A percentile compares a stretch with the other conserved stretches of the same genome.
Conservation (phyloP, 1,140 invertebrate species). For the Pemphigus obesinymphae region DNA sequence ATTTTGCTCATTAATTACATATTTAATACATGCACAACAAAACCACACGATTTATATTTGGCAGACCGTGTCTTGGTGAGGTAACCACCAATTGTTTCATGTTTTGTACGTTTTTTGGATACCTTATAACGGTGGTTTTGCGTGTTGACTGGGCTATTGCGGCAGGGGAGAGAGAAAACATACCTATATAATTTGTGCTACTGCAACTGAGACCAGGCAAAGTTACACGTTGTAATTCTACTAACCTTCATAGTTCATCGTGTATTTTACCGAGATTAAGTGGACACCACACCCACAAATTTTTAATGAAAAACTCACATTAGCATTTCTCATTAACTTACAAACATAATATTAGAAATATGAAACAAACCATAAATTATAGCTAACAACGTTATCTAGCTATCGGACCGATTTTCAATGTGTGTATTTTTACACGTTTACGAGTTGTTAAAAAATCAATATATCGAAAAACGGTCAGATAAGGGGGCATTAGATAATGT, state of each 20-base stretch:
- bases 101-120: background rate
- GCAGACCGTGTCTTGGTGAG: background rate
- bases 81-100: background rate
- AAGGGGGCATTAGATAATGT: too few species aligned
- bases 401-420: too few species aligned
- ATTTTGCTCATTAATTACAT: background rate
- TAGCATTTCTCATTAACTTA: too few species aligned
- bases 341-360: too few species aligned
- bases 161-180: background rate
- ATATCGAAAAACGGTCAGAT: too few species aligned
- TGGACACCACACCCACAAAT: too few species aligned
- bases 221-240: background rate
- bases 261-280: background rate
- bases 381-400: too few species aligned
- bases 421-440: too few species aligned
- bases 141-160: background rate
- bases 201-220: background rate
- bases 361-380: too few species aligned
- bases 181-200: background rate
- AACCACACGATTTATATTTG: conserved; percentile 9
- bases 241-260: background rate
- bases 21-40: background rate
- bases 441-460: too few species aligned
- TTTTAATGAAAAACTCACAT: too few species aligned
- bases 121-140: conserved; percentile 10